Evolutionary conservation across 2,888 invertebrate genomes (phyloP).

Genomic region (Acrocera orbiculus): DNA sequence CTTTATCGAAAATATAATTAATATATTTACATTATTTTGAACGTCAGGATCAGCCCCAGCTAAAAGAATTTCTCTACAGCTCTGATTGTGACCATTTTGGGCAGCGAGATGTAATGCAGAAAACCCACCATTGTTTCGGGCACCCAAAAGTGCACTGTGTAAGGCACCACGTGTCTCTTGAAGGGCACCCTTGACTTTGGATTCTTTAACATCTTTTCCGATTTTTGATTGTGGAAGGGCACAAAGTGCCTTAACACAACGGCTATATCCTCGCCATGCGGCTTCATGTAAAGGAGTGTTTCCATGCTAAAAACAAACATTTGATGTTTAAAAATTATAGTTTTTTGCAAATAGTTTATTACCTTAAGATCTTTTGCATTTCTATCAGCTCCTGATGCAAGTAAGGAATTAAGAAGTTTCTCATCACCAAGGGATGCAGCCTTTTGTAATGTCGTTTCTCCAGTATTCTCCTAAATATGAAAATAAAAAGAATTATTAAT

Average conservation of each 20-base stretch:
- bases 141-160: slow-evolving; percentile 43
- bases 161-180: slow-evolving; percentile 32
- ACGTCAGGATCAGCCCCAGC: slow-evolving; percentile 75
- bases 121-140: slow-evolving; percentile 72
- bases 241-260: slow-evolving; percentile 55
- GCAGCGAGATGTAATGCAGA: slow-evolving; percentile 87
- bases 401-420: slow-evolving; percentile 18
- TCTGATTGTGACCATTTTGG: slow-evolving; percentile 94
- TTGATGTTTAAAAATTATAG: background rate
- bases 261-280: slow-evolving; percentile 85
- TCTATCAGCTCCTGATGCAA: slow-evolving; percentile 21
- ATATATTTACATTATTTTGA: slow-evolving; percentile 59
- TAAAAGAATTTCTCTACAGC: slow-evolving; percentile 70
- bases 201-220: slow-evolving; percentile 16
- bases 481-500: background rate
- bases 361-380: slow-evolving; percentile 22
- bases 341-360: background rate
- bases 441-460: slow-evolving; percentile 22
- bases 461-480: slow-evolving; percentile 18
- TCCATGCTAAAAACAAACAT: slow-evolving; percentile 51
- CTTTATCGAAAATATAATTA: background rate
- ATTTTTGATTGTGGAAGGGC: slow-evolving; percentile 15
- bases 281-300: slow-evolving; percentile 90
- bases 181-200: slow-evolving; percentile 17
- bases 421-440: slow-evolving; percentile 24